These are phyloP conservation scores for Ochropleura leucogaster DNA, from an alignment of 2,888 invertebrate genomes.

Conservation along the genomic window DNA sequence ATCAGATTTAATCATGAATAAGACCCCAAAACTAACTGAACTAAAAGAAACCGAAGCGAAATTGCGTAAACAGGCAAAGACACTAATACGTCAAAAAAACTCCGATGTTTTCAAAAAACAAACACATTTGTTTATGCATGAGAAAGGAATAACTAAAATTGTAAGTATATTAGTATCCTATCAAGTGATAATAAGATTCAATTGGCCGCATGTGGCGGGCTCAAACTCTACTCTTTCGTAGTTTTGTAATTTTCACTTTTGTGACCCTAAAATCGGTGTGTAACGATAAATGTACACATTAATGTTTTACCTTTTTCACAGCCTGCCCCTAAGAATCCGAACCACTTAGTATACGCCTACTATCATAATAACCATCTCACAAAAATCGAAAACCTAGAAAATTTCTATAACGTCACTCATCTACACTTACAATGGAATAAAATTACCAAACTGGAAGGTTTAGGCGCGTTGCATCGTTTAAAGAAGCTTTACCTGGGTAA, in stretches of 20 bases:
- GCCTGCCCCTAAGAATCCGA: constrained; percentile 81
- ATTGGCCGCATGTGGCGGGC: background rate
- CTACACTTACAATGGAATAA: constrained; percentile 95
- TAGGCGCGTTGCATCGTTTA: constrained; percentile 91
- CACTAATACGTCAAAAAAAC: constrained; percentile 77
- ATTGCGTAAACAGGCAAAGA: constrained; percentile 83
- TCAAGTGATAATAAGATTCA: background rate
- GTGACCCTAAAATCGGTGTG: background rate
- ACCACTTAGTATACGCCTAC: constrained; percentile 92
- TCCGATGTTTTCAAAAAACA: constrained; percentile 75
- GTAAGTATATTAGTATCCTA: constrained; percentile 81
- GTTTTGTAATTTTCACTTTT: background rate
- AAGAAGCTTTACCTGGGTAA: constrained; percentile 94
- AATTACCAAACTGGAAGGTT: constrained; percentile 92
- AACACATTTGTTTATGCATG: constrained; percentile 91
- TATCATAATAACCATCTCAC: constrained; percentile 95
- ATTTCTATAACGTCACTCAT: constrained; percentile 92
- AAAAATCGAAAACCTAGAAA: constrained; percentile 93
- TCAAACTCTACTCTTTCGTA: background rate
- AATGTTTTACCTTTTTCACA: constrained; percentile 77
- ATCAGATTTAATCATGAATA: constrained; percentile 47
- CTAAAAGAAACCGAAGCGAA: constrained; percentile 77
- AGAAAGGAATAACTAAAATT: constrained; percentile 89
- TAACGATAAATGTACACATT: background rate
- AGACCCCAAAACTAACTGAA: constrained; percentile 55